Evolutionary conservation across 2,797 vertebrate species (phyloP).

Genomic region (Hephaestus fuliginosus): DNA sequence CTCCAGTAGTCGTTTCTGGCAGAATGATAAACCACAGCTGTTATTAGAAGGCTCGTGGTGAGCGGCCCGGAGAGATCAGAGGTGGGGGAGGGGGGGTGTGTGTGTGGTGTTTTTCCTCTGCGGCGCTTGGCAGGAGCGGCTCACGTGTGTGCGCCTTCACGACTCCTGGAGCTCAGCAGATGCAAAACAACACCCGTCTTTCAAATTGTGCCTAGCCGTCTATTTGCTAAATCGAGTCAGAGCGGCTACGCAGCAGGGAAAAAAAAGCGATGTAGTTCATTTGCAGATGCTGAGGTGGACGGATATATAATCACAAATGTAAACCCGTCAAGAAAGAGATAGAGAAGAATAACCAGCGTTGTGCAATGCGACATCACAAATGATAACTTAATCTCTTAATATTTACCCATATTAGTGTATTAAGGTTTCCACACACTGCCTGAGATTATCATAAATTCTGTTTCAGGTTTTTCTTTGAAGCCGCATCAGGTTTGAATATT

Average conservation of each 20-base stretch:
- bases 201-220: slow-evolving; percentile 35
- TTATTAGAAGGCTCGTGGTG: slow-evolving; percentile 46
- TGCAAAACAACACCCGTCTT: slow-evolving; percentile 57
- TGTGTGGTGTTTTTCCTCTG: slow-evolving; percentile 11
- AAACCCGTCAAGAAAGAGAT: background rate
- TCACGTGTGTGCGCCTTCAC: slow-evolving; percentile 3
- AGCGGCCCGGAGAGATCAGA: slow-evolving; percentile 51
- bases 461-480: background rate
- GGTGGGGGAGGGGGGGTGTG: slow-evolving; percentile 15
- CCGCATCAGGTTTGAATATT: background rate
- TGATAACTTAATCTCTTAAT: background rate
- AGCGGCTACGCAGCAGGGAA: background rate
- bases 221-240: slow-evolving; percentile 5
- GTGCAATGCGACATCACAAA: background rate
- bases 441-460: background rate
- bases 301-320: background rate
- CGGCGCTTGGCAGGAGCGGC: slow-evolving; percentile 19
- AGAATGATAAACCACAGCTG: slow-evolving; percentile 52
- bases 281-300: slow-evolving; percentile 7
- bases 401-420: background rate
- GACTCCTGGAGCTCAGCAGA: slow-evolving; percentile 25
- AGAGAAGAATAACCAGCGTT: background rate
- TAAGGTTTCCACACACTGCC: background rate
- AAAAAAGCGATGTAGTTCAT: slow-evolving; percentile 5
- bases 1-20: slow-evolving; percentile 51